Evolutionary conservation across 1,140 invertebrate species (phyloP), one percentile per base, ranked within the genome.

Genomic region (Euglossa dilemma): DNA sequence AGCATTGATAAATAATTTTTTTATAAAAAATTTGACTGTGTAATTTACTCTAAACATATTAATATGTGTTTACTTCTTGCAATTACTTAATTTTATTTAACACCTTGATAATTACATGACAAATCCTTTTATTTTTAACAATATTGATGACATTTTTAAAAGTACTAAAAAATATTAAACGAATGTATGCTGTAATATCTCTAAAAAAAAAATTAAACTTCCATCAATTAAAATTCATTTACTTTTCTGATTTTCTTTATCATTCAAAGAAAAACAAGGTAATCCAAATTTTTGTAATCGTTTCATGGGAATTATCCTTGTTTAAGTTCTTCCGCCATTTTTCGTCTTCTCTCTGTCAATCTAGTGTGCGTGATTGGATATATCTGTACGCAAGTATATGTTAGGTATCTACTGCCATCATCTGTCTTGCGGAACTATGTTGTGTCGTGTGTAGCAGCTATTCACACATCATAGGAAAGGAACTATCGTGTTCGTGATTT

Each of bases 401-500:
- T 59, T 72, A 47, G 61, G 52, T 54, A 56, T 36, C 63, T 36
- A 56, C 52, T 82, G 63, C 6, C 72, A 82, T 82, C 80, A 66
- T 81, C 71, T 81, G 79, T 73, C 57, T 52, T 11, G 71, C 28
- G 52, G 43, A 79, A 71, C 14, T 72, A 64, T 88, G 86, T 85
- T 86, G 86, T 84, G 67, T 87, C 66, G 80, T 54, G 45, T 78
- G 63, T 76, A 76, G 56, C 47, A 50, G 12, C 63, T 50, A 36
- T 69, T 25, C 28, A 45, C 54, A 47, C 50, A 81, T 75, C 69
- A 56, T 59, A 50, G 56, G 16, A 72, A 70, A 77, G 43, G 25
- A 47, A 74, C 25, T 43, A 25, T 54, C 16, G 61, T 28, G 57
- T 80, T 70, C 71, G 74, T 45, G 43, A 78, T 85, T 78, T 43